Evolutionary conservation across 2,888 invertebrate genomes (phyloP).

Genomic region (Cephus spinipes): DNA sequence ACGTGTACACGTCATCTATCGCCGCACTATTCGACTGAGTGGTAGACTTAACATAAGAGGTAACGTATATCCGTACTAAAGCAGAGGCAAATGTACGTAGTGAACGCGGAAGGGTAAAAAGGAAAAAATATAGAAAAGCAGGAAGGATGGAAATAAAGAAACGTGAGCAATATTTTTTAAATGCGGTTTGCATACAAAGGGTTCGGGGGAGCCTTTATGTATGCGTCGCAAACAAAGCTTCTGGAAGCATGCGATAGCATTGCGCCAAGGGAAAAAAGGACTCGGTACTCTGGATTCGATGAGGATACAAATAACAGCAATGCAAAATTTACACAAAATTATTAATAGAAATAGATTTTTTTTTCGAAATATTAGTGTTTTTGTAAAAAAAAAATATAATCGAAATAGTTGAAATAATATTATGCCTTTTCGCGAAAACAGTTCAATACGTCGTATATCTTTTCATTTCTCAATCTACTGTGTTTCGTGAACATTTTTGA

Average conservation of each 20-base stretch:
- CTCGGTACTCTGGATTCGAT: neutral
- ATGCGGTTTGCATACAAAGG: conserved; percentile 9
- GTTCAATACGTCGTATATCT: neutral
- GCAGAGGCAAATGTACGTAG: neutral
- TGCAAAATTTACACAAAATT: neutral
- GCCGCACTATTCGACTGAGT: neutral
- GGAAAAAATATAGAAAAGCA: conserved; percentile 9
- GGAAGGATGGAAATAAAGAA: conserved; percentile 19
- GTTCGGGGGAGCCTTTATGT: neutral
- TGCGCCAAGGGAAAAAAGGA: neutral
- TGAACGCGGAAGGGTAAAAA: neutral
- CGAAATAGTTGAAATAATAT: neutral
- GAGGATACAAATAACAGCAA: neutral
- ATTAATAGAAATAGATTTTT: neutral
- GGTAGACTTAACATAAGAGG: neutral
- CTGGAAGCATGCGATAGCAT: neutral
- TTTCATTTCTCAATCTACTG: neutral
- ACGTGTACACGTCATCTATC: conserved; percentile 2
- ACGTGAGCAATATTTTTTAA: conserved; percentile 31
- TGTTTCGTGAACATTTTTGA: neutral
- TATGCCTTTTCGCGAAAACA: neutral
- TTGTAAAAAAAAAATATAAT: neutral
- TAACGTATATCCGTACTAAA: neutral
- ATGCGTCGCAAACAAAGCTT: neutral
- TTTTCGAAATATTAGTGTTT: neutral